These are phyloP conservation scores for Lucilia cuprina DNA, from an alignment of 1,140 invertebrate genomes.

Conservation along the genomic window DNA sequence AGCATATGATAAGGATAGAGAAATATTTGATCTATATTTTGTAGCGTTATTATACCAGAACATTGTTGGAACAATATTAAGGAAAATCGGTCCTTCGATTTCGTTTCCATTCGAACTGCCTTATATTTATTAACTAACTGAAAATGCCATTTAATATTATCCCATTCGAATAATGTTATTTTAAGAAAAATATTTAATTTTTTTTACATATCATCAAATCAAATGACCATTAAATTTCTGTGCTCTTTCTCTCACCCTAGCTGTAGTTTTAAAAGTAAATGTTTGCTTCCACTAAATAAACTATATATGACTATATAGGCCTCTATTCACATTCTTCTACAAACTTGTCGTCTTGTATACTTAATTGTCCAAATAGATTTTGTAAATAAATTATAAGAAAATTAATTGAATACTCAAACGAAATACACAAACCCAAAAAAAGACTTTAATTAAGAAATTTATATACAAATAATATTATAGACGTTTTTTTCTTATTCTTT, in stretches of 20 bases:
- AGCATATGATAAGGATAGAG: no score
- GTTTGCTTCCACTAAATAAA: background rate
- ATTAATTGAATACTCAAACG: no score
- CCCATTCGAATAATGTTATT: no score
- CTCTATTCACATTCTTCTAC: background rate
- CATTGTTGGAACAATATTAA: no score
- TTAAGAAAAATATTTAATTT: no score
- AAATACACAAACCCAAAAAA: background rate
- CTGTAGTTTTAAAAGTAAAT: background rate
- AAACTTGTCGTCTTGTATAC: background rate
- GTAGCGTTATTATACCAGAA: no score
- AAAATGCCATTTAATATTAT: no score
- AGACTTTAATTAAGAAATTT: constrained; percentile 2
- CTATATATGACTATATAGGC: background rate
- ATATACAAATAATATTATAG: background rate
- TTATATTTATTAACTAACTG: no score
- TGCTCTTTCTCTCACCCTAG: background rate
- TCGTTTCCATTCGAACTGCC: no score
- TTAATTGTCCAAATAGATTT: constrained; percentile 3
- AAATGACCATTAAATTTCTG: background rate
- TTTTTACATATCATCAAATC: no score
- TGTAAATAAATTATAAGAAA: background rate
- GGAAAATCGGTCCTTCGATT: no score
- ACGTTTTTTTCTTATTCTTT: background rate
- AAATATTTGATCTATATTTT: no score